Conservation (phyloP, 2,888 invertebrate genomes). For the Mesoligia furuncula region DNA sequence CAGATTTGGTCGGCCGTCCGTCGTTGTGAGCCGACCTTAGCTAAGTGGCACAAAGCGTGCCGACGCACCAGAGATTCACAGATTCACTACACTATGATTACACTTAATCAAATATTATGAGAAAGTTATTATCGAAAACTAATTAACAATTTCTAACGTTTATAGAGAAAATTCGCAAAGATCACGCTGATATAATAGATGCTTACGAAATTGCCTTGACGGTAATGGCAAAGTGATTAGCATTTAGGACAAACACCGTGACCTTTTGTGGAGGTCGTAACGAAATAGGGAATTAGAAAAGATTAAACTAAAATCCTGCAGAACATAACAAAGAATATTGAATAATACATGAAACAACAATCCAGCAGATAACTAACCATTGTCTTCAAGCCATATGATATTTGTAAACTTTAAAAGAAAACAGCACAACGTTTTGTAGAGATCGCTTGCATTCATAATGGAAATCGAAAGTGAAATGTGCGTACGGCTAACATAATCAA, state of each 20-base stretch:
- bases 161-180: constrained; percentile 49
- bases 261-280: constrained; percentile 73
- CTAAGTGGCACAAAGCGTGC: constrained; percentile 73
- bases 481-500: constrained; percentile 53
- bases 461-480: constrained; percentile 53
- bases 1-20: constrained; percentile 66
- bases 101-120: constrained; percentile 54
- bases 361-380: constrained; percentile 9
- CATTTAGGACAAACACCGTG: constrained; percentile 77
- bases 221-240: constrained; percentile 73
- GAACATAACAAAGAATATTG: constrained; percentile 30
- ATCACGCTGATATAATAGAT: constrained; percentile 44
- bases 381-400: constrained; percentile 19
- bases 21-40: constrained; percentile 68
- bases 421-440: constrained; percentile 10
- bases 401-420: constrained; percentile 16
- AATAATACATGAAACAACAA: constrained; percentile 34
- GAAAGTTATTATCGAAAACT: constrained; percentile 54
- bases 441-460: constrained; percentile 24
- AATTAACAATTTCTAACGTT: constrained; percentile 57
- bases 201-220: constrained; percentile 73
- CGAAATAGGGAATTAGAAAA: constrained; percentile 63
- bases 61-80: constrained; percentile 58
- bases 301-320: constrained; percentile 27
- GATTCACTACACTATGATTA: constrained; percentile 58